phyloP scores from a whole-genome alignment of 2,113 vertebrate species.

The Plecotus auritus region DNA sequence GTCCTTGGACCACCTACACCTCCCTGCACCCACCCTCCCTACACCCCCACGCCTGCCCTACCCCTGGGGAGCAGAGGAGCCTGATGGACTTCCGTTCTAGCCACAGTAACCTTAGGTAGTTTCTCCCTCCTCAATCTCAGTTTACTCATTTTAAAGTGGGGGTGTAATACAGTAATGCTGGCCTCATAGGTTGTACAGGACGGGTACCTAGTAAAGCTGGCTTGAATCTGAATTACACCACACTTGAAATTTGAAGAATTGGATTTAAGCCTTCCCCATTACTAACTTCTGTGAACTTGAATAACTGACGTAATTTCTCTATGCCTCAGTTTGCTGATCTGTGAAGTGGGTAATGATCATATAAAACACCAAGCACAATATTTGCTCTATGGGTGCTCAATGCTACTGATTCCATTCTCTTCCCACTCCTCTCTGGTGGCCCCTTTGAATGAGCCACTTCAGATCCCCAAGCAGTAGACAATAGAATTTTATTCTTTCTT shows the following conservation, averaged over 20 bases:
- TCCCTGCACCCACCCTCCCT: not conserved
- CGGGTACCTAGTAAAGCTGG: not conserved
- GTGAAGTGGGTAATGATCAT: not conserved
- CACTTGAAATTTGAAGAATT: not conserved
- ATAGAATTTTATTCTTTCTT: not conserved
- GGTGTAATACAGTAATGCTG: not conserved
- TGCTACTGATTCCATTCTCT: not conserved
- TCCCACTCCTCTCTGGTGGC: not conserved
- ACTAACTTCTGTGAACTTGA: not conserved
- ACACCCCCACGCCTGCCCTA: not conserved
- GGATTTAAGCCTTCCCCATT: not conserved
- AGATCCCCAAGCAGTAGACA: not conserved
- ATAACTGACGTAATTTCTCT: not conserved
- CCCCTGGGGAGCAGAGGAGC: not conserved
- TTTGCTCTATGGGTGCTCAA: not conserved
- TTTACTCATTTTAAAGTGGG: not conserved
- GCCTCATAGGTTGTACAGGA: not conserved
- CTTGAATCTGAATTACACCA: not conserved
- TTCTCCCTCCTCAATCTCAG: not conserved
- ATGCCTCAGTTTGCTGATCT: not conserved
- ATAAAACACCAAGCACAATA: not conserved
- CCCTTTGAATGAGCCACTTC: not conserved
- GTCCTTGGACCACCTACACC: too few relatives aligned
- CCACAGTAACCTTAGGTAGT: not conserved
- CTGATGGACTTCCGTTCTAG: not conserved